Base-by-base conservation (phyloP, 2,888 invertebrate genomes). In the Notodonta ziczac region DNA sequence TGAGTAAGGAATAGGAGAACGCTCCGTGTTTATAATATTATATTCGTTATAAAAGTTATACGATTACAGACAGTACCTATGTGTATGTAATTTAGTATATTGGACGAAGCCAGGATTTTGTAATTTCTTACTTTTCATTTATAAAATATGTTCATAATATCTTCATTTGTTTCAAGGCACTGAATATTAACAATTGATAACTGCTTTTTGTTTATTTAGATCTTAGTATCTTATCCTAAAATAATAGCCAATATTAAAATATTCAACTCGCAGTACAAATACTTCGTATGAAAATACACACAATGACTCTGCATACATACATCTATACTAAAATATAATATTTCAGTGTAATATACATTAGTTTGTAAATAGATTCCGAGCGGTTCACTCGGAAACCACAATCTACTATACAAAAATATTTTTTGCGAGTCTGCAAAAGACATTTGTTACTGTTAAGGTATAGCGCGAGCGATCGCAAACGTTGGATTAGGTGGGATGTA, bases 181-280 rank as follows among this genome's bases (percentile, higher is more conserved):
- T 92, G 91, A 86, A 87, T 84, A 82, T 84, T 84, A 89, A 88
- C 86, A 88, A 90, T 89, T 87, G 88, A 87, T 88, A 88, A 89
- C 85, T 85, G 89, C 84, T 78, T 82, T 86, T 83, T 85, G 82
- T 82, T 85, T 81, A 78, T 83, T 89, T 87, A 87, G 87, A 86
- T 86, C 87, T 85, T 87, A 86, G 77, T 78, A 81, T 78, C 88
- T 87, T 90, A 91, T 74, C 79, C 89, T 92, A 90, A 83, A 86
- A 84, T 88, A 91, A 91, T 91, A 92, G 92, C 93, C 92, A 90
- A 91, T 91, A 90, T 87, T 89, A 89, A 90, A 91, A 91, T 92
- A 91, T 89, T 87, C 76, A 86, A 84, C 78, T 89, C 73, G 85
- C 84, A 86, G 84, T 88, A 89, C 89, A 91, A 91, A 91, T 88